A percentile compares a stretch with the other conserved stretches of the same genome.
These are phyloP conservation scores for Sebastes oblongus DNA, from an alignment of 2,797 vertebrate genomes.

Conservation along the genomic window DNA sequence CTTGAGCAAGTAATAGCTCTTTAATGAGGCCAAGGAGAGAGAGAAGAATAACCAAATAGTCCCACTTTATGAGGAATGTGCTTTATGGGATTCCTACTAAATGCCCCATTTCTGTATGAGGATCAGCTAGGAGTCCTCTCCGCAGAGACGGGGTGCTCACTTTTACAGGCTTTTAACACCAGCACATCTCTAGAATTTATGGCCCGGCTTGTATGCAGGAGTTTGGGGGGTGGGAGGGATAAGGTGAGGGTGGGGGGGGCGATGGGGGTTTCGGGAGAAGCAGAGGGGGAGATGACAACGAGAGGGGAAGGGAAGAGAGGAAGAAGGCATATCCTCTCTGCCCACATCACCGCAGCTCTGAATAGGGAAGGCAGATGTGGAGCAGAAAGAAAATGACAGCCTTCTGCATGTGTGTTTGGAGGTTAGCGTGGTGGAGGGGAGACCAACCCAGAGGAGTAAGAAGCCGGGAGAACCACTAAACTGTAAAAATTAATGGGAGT, in stretches of 20 bases:
- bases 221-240: neutral
- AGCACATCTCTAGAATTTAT: slow-evolving; percentile 74
- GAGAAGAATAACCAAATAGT: slow-evolving; percentile 70
- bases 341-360: slow-evolving; percentile 15
- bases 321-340: slow-evolving; percentile 35
- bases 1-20: slow-evolving; percentile 72
- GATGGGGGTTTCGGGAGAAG: neutral
- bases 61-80: slow-evolving; percentile 77
- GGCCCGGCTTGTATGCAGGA: slow-evolving; percentile 54
- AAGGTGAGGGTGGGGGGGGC: neutral
- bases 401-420: slow-evolving; percentile 44
- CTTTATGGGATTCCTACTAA: slow-evolving; percentile 74
- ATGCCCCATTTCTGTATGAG: slow-evolving; percentile 54
- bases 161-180: slow-evolving; percentile 77
- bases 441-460: slow-evolving; percentile 12
- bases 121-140: slow-evolving; percentile 50
- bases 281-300: slow-evolving; percentile 31
- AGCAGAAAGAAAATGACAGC: slow-evolving; percentile 56
- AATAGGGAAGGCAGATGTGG: slow-evolving; percentile 57
- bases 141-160: slow-evolving; percentile 53
- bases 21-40: slow-evolving; percentile 79
- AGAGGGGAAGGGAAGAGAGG: slow-evolving; percentile 21
- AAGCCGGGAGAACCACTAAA: slow-evolving; percentile 4
- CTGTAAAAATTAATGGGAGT: slow-evolving; percentile 25
- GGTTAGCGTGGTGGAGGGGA: slow-evolving; percentile 35